Base-by-base conservation (phyloP, 2,888 invertebrate species). In the Scaptodrosophila latifasciaeformis region DNA sequence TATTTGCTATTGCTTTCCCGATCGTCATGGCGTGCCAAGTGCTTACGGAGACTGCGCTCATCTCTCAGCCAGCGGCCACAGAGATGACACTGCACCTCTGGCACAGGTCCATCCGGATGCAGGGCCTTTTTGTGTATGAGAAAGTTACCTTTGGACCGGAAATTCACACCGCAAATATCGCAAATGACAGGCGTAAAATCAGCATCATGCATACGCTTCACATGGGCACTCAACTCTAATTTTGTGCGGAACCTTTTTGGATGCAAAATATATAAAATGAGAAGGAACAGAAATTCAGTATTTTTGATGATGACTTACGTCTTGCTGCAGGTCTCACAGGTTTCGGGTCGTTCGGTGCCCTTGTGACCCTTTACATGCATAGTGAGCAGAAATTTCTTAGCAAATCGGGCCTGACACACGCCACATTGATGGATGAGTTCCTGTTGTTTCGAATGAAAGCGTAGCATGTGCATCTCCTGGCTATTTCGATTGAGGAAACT, bases 161-260 rank as follows among this genome's bases (percentile, higher is more conserved):
- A 77, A 19, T 79, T 48, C 0, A 58, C 67, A 6, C 77, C 77
- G 18, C 77, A 77, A 24, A 82, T 67, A 39, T 77, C 82, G 31
- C 82, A 82, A 18, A 82, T 82, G 10, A 82, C 54, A 6, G 82
- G 80, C 35, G 75, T 77, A 29, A 80, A 72, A 34, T 77, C 81
- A 0, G 66, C 34, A 1, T 67, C 60, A 39, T 75, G 75, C 75
- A 75, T 75, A 0, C 75, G 80, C 12, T 81, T 81, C 0, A 66
- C 46, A 15, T 75, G 75, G n/a, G 75, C 82, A 3, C 59, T 66
- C 19, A 75, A 47, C 48, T 75, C 82, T 7, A 70, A 30, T 42
- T 82, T 77, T 2, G 81, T 80, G 49, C 75, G 75, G 35, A 75
- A 75, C 12, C 82, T 75, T 15, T 1, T 6, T 6, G 34, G 34